Evolutionary conservation across 2,113 vertebrate genomes (phyloP).

Genomic region (Sylvietta virens): DNA sequence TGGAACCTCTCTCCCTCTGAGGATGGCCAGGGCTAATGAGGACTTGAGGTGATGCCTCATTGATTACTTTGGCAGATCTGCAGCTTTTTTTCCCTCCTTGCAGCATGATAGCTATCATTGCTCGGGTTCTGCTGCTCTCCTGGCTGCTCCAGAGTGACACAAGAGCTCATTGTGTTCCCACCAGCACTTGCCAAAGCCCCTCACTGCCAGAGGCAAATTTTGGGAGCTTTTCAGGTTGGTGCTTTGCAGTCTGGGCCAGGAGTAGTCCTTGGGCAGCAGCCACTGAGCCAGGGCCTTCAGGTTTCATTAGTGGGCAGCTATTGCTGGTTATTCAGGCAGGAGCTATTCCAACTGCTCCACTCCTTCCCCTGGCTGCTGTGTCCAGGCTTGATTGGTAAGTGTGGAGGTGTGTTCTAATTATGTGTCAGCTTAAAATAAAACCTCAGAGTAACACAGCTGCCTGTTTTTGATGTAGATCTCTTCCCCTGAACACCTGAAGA

Average conservation of each 20-base stretch:
- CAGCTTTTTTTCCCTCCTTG: background rate
- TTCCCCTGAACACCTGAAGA: background rate
- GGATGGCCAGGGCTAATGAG: background rate
- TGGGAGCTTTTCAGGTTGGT: background rate
- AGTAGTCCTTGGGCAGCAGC: background rate
- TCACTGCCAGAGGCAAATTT: background rate
- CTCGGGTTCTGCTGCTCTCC: background rate
- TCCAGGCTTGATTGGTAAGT: background rate
- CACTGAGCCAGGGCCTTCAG: background rate
- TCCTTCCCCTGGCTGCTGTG: background rate
- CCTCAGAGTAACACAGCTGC: background rate
- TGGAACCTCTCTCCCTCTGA: background rate
- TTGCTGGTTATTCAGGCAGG: background rate
- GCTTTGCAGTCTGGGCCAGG: background rate
- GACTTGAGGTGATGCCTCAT: background rate
- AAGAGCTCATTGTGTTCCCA: slow-evolving; percentile 22
- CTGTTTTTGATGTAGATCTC: background rate
- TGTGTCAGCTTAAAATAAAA: background rate
- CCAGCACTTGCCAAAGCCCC: background rate
- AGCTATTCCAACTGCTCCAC: background rate
- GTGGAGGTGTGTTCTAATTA: background rate
- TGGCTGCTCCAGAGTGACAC: background rate
- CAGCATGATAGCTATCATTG: background rate
- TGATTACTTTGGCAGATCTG: background rate
- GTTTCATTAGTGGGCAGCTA: background rate